phyloP scores from a whole-genome alignment of 2,113 vertebrate species.

The Zosterops pallidus region DNA sequence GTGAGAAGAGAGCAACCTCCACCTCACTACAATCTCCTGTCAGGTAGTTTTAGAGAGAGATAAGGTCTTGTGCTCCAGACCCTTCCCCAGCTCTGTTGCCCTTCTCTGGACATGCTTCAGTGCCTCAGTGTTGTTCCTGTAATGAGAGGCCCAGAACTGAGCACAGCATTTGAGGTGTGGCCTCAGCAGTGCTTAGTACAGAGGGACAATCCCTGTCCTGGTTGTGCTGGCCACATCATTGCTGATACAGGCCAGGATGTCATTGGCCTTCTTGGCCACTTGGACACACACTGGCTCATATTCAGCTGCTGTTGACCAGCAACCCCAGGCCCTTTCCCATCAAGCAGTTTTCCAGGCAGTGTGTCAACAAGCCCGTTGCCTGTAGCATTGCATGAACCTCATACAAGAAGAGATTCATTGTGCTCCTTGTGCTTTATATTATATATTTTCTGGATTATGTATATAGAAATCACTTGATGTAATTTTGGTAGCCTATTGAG shows the following conservation, averaged over 20 bases:
- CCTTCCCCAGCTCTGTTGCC: background rate
- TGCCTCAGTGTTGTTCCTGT: rapidly evolving
- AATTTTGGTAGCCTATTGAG: background rate
- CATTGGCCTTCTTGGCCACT: rapidly evolving
- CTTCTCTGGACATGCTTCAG: rapidly evolving
- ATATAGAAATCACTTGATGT: background rate
- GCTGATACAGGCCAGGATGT: background rate
- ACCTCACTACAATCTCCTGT: background rate
- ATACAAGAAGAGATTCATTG: background rate
- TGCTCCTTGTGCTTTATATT: background rate
- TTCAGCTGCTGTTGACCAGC: background rate
- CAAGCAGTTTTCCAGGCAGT: background rate
- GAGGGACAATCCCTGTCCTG: rapidly evolving
- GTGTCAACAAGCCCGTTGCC: background rate
- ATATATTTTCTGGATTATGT: background rate
- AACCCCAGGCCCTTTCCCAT: rapidly evolving
- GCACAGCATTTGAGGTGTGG: background rate
- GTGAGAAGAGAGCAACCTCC: background rate
- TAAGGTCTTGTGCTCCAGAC: background rate
- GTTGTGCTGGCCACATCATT: rapidly evolving
- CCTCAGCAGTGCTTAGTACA: rapidly evolving
- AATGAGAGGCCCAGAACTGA: background rate
- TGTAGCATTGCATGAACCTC: background rate
- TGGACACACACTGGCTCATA: background rate
- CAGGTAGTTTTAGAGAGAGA: background rate